Evolutionary conservation across 1,140 invertebrate species (phyloP).

Genomic region (Probaryconus sp.): DNA sequence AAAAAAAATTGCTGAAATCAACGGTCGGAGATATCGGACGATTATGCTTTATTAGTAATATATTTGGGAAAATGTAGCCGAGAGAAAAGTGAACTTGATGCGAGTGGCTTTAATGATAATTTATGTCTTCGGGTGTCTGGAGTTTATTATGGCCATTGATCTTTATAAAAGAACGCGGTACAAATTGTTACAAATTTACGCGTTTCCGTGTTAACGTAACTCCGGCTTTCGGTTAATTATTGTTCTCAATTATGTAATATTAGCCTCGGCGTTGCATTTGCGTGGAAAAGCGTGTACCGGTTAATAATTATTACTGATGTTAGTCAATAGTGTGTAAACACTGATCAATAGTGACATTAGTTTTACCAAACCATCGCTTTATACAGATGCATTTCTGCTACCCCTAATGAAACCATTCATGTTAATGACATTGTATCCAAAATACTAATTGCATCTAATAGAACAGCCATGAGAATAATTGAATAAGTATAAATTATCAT

Average conservation of each 20-base stretch:
- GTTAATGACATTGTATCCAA: slow-evolving; percentile 48
- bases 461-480: slow-evolving; percentile 18
- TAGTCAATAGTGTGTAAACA: slow-evolving; percentile 54
- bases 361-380: slow-evolving; percentile 30
- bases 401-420: slow-evolving; percentile 31
- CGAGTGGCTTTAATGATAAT: slow-evolving; percentile 25
- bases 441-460: slow-evolving; percentile 51
- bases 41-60: slow-evolving; percentile 56
- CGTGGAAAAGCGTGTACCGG: slow-evolving; percentile 29
- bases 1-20: slow-evolving; percentile 49
- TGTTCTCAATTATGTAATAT: slow-evolving; percentile 23
- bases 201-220: too few species aligned
- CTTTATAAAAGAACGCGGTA: slow-evolving; percentile 22
- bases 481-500: slow-evolving; percentile 55
- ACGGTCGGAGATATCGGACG: slow-evolving; percentile 29
- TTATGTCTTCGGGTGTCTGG: slow-evolving; percentile 24
- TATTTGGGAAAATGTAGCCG: slow-evolving; percentile 49
- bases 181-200: slow-evolving; percentile 15
- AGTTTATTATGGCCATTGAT: slow-evolving; percentile 51
- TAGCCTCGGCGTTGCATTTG: slow-evolving; percentile 22
- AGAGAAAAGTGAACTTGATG: too few species aligned
- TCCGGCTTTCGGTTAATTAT: slow-evolving; percentile 24
- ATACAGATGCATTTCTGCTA: slow-evolving; percentile 9
- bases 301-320: slow-evolving; percentile 48
- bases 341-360: slow-evolving; percentile 55